Conservation (phyloP, 1,140 invertebrate species). For the Panagrolaimus sp. region DNA sequence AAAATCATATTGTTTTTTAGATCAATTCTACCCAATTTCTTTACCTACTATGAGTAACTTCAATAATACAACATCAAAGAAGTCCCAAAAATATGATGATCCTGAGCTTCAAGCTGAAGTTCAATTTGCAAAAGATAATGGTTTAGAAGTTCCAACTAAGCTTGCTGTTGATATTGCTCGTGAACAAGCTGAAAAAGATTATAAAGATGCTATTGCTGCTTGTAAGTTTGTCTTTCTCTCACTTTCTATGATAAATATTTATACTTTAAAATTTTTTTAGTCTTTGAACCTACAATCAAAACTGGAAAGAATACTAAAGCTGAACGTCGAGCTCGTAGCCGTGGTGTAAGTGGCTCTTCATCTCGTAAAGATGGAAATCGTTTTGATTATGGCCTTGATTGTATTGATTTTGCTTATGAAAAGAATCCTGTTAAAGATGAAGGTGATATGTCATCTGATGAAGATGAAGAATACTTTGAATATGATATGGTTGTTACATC, state of each 20-base stretch:
- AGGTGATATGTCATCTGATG: slow-evolving; percentile 20
- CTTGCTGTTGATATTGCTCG: slow-evolving; percentile 13
- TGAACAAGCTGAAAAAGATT: slow-evolving; percentile 1
- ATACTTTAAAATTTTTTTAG: slow-evolving; percentile 13
- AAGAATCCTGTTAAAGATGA: slow-evolving; percentile 18
- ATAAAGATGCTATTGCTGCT: background rate
- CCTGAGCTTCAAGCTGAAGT: slow-evolving; percentile 37
- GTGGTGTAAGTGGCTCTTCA: slow-evolving; percentile 44
- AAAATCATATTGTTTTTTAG: background rate
- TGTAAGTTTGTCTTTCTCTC: background rate
- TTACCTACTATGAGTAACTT: background rate
- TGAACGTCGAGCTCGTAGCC: slow-evolving; percentile 44
- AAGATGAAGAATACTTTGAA: slow-evolving; percentile 32
- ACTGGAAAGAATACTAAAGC: slow-evolving; percentile 37
- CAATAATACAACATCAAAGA: slow-evolving; percentile 9
- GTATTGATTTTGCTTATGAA: slow-evolving; percentile 37
- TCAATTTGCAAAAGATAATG: slow-evolving; percentile 43
- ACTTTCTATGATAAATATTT: background rate
- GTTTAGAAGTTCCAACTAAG: slow-evolving; percentile 24
- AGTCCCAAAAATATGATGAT: slow-evolving; percentile 21
- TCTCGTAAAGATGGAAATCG: slow-evolving; percentile 38
- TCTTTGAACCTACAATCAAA: slow-evolving; percentile 15
- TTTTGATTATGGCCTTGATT: slow-evolving; percentile 46
- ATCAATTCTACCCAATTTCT: background rate
- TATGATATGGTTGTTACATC: slow-evolving; percentile 36